Conservation (phyloP, 2,888 invertebrate species). For the Drosophila mimetica region DNA sequence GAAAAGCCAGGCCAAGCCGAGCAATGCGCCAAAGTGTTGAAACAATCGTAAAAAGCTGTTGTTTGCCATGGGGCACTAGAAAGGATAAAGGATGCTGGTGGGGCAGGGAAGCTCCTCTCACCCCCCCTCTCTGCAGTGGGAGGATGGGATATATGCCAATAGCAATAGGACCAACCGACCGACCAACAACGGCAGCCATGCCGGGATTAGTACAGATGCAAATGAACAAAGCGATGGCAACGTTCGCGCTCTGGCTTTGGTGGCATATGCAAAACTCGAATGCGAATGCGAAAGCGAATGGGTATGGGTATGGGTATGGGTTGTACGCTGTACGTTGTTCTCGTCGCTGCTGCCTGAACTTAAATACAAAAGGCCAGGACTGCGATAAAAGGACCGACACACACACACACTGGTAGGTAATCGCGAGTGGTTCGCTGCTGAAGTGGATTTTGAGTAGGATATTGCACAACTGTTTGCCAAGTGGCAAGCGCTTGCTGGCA, state of each 20-base stretch:
- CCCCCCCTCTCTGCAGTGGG: too few species aligned
- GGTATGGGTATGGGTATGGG: too few species aligned
- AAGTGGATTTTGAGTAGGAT: slow-evolving; percentile 67
- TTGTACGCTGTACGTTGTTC: slow-evolving; percentile 12
- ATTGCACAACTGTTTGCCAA: slow-evolving; percentile 53
- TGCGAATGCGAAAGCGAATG: slow-evolving; percentile 2
- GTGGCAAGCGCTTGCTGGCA: slow-evolving; percentile 69
- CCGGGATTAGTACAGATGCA: slow-evolving; percentile 71
- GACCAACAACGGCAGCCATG: slow-evolving; percentile 31
- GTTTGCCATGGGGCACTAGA: slow-evolving; percentile 51
- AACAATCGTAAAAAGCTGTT: slow-evolving; percentile 76
- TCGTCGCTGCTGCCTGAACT: slow-evolving; percentile 55
- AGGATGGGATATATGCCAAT: slow-evolving; percentile 47
- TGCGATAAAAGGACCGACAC: slow-evolving; percentile 41
- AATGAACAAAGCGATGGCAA: slow-evolving; percentile 69
- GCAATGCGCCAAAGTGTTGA: slow-evolving; percentile 76
- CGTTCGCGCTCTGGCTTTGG: slow-evolving; percentile 44
- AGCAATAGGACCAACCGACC: slow-evolving; percentile 16
- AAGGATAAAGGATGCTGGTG: slow-evolving; percentile 1
- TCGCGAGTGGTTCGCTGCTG: slow-evolving; percentile 51
- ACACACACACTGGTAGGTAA: slow-evolving; percentile 49
- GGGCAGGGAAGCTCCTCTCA: slow-evolving; percentile 10
- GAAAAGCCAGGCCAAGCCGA: slow-evolving; percentile 45
- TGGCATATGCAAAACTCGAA: slow-evolving; percentile 61
- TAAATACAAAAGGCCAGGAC: slow-evolving; percentile 62